Evolutionary conservation across 2,113 vertebrate species (phyloP), one percentile per base, ranked within the genome.

Genomic region (Stictonetta naevosa): DNA sequence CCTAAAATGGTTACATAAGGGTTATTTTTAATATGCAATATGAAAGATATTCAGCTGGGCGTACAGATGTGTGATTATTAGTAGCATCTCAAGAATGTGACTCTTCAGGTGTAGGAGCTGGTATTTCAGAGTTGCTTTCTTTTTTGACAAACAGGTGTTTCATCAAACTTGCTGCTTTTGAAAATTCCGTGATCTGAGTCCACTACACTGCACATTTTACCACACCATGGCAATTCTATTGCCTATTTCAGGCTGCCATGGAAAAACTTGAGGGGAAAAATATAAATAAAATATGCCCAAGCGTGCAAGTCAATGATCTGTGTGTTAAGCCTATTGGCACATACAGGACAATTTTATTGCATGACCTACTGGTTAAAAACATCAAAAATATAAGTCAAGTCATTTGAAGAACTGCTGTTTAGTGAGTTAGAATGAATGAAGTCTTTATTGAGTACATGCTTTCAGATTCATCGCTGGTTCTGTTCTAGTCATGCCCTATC

Each of bases 391-490:
- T 93, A 96, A 97, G 94, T 97, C 92, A 97, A 95, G 95, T 95
- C 94, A 97, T 96, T 98, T 97, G 96, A 94, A 96, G 96, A 97
- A 96, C 85, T 96, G 97, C 97, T 97, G 97, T 96, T 98, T 97
- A 97, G 96, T 98, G 96, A 97, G 84, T 98, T 98, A 97, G 97
- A 98, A 98, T 98, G 96, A 98, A 98, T 98, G 97, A 97, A 98
- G 96, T 98, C 97, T 98, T 98, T 97, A 97, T 97, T 97, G 96
- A 98, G 94, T 96, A 38, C 89, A 67, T 14, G 60, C 96, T 97
- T 91, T 96, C 96, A 96, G 94, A 97, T 97, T 97, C 95, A 97
- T 96, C 94, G 87, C 96, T 97, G 87, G 77, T 97, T 98, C 96
- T 97, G 94, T 96, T 96, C 95, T 95, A 97, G 96, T 94, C 83